phyloP scores from a whole-genome alignment of 2,797 vertebrate species.

The Diceros bicornis region DNA sequence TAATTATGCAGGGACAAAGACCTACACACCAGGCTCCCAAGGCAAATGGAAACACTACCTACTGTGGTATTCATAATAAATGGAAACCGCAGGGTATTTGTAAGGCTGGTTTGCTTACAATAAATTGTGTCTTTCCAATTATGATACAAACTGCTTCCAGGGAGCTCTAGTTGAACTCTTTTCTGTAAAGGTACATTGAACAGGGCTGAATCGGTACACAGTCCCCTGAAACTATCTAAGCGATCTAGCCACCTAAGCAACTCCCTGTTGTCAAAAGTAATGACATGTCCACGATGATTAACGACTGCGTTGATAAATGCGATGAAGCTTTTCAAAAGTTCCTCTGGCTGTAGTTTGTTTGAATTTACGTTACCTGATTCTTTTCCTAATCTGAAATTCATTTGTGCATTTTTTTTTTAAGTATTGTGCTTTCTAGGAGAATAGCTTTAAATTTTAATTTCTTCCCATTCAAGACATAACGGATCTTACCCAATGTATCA shows the following conservation, averaged over 20 bases:
- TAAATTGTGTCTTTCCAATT: not conserved
- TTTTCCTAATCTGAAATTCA: not conserved
- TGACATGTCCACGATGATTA: not conserved
- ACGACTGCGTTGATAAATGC: fast-evolving
- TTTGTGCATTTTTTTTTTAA: not conserved
- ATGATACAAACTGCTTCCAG: conserved; percentile 20
- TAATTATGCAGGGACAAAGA: not conserved
- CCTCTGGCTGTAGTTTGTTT: not conserved
- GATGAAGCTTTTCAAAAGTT: not conserved
- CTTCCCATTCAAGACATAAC: not conserved
- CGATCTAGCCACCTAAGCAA: not conserved
- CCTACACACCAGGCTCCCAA: not conserved
- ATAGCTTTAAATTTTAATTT: not conserved
- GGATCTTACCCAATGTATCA: not conserved
- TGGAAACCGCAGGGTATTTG: not conserved
- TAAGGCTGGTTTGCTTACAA: not conserved
- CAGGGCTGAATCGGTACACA: not conserved
- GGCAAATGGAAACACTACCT: not conserved
- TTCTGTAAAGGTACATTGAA: conserved; percentile 31
- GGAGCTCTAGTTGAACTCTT: not conserved
- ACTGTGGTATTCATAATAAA: not conserved
- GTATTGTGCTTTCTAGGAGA: not conserved
- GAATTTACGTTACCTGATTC: not conserved
- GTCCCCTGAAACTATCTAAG: not conserved
- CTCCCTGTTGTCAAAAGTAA: not conserved